Conservation (phyloP, 2,797 vertebrate genomes). For the Pangasius sanitwongsei region DNA sequence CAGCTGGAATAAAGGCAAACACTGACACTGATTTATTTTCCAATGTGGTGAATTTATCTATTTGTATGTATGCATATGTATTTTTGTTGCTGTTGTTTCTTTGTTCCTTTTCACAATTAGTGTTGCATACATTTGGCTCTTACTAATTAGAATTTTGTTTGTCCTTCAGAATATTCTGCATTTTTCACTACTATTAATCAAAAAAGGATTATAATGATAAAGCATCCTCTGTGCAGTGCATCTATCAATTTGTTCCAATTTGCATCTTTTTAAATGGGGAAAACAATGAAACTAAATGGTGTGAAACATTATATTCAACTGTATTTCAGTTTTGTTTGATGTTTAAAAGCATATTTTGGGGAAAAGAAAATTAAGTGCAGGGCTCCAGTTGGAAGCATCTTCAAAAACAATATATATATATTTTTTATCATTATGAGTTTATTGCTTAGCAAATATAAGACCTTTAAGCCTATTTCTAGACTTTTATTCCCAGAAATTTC, state of each 20-base stretch:
- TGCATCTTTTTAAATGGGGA: not conserved
- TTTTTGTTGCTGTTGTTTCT: not conserved
- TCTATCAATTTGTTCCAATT: not conserved
- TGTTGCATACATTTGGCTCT: not conserved
- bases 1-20: slow-evolving; percentile 21
- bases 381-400: too few relatives aligned
- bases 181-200: not conserved
- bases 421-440: not conserved
- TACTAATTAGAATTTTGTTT: not conserved
- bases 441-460: not conserved
- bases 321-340: not conserved
- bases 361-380: not conserved
- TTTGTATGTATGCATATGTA: not conserved
- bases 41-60: not conserved
- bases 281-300: not conserved
- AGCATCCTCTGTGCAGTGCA: not conserved
- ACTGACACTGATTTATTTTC: not conserved
- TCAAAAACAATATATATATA: not conserved
- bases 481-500: not conserved
- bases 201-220: not conserved
- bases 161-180: not conserved
- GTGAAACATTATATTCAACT: not conserved
- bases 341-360: not conserved
- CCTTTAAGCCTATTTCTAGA: not conserved
- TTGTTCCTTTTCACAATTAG: not conserved